phyloP scores from a whole-genome alignment of 2,888 invertebrate genomes.

The Brenthis hecate region DNA sequence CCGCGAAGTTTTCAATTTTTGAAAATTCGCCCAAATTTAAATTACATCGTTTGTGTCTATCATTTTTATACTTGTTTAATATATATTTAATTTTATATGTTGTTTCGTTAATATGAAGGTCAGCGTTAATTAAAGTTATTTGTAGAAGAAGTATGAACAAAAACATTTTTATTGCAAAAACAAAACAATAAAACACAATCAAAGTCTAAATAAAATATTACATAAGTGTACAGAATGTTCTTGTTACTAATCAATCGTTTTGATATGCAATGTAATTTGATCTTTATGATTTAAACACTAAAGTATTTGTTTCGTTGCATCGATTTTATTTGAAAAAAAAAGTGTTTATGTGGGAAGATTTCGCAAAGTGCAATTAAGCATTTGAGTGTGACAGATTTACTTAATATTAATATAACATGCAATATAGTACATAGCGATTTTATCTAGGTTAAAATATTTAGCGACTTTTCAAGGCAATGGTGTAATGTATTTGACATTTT shows the following conservation, averaged over 20 bases:
- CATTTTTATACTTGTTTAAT: constrained; percentile 46
- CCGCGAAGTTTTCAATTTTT: constrained; percentile 47
- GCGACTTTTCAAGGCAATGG: no score
- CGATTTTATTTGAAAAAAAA: background rate
- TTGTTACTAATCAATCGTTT: background rate
- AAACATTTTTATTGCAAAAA: constrained; percentile 40
- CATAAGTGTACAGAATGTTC: background rate
- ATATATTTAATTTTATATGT: constrained; percentile 49
- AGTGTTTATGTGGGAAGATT: background rate
- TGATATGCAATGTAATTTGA: background rate
- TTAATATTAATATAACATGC: background rate
- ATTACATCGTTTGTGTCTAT: constrained; percentile 47
- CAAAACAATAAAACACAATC: background rate
- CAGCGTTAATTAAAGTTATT: constrained; percentile 45
- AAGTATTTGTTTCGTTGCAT: background rate
- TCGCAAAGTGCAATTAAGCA: constrained; percentile 1
- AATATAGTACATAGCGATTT: background rate
- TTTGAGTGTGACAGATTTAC: background rate
- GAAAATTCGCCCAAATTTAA: constrained; percentile 30
- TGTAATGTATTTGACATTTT: no score
- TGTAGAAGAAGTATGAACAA: constrained; percentile 48
- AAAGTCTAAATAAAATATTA: background rate
- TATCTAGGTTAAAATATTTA: no score
- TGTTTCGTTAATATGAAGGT: constrained; percentile 49
- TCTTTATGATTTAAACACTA: background rate